Evolutionary conservation across 2,113 vertebrate genomes (phyloP), one percentile per base, ranked within the genome.

Genomic region (Morone saxatilis): DNA sequence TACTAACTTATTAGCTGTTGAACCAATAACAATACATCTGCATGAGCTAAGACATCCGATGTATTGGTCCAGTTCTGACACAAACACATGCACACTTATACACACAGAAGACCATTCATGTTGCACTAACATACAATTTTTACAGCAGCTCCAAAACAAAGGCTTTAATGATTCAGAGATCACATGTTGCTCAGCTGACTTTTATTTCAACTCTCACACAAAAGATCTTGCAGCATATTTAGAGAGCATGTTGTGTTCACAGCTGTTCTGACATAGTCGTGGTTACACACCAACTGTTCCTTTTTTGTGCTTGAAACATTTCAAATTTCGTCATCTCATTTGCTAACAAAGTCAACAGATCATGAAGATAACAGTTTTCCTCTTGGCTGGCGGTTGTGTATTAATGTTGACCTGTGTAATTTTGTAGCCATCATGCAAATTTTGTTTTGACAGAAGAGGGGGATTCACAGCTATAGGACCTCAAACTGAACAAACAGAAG

Each of bases 201-300:
- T 67, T 36, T 74, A 78, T 82, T 70, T 90, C 87, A 78, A 74
- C 80, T 83, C 56, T 54, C 4, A 54, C 53, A 83, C 53, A 83
- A 83, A 84, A 59, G 69, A 40, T 72, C 60, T 59, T 38, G 71
- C n/a, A n/a, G n/a, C 68, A 67, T 47, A 78, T 71, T 45, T 51
- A 1, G 48, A 74, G 40, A 60, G 50, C 47, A 36, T 40, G 19
- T 8, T 78, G 68, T 79, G 54, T 60, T 80, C 68, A 65, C 71
- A 86, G 81, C 78, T 86, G 80, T 86, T 71, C 38, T 41, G 43
- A 50, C 70, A 53, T 14, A 0, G 14, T 17, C 22, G 4, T 88
- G 80, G 90, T 88, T 88, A 54, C 86, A 80, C 25, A 86, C 47
- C 61, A 91, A 90, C 90, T 36, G 76, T 73, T 80, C 57, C 7